Evolutionary conservation across 2,113 vertebrate genomes (phyloP).

Genomic region (Edolisoma coerulescens): DNA sequence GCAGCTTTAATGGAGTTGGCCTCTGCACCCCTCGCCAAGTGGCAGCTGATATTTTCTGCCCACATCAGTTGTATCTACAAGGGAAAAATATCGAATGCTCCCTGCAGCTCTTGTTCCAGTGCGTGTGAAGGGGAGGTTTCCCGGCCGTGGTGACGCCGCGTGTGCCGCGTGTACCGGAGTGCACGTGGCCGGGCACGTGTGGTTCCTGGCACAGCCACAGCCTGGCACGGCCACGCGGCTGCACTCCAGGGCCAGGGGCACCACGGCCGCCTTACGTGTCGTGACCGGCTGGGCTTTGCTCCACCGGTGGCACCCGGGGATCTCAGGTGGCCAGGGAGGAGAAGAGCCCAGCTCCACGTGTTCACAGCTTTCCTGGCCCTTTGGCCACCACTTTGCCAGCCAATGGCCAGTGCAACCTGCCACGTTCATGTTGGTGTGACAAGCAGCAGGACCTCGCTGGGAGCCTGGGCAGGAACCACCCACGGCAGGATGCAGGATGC

Average conservation of each 20-base stretch:
- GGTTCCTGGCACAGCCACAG: not conserved
- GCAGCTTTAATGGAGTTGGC: conserved; percentile 68
- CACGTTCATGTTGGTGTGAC: fast-evolving
- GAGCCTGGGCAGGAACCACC: not conserved
- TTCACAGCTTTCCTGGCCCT: not conserved
- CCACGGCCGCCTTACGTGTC: fast-evolving
- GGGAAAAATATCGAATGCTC: not conserved
- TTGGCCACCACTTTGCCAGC: not conserved
- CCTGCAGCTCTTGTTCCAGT: not conserved
- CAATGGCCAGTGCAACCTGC: not conserved
- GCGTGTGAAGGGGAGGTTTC: fast-evolving
- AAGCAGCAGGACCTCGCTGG: not conserved
- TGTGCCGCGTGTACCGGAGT: fast-evolving
- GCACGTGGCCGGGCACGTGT: fast-evolving
- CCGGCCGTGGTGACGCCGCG: fast-evolving
- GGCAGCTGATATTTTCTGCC: conserved; percentile 58
- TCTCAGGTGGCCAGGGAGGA: not conserved
- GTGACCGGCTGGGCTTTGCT: fast-evolving
- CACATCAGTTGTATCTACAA: conserved; percentile 13
- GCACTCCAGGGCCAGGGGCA: fast-evolving
- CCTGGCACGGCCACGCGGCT: fast-evolving
- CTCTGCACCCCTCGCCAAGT: conserved; percentile 43
- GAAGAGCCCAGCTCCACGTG: fast-evolving
- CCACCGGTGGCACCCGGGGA: fast-evolving
- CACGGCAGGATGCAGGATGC: not conserved